Evolutionary conservation across 2,113 vertebrate species (phyloP).

Genomic region (Petaurus breviceps): DNA sequence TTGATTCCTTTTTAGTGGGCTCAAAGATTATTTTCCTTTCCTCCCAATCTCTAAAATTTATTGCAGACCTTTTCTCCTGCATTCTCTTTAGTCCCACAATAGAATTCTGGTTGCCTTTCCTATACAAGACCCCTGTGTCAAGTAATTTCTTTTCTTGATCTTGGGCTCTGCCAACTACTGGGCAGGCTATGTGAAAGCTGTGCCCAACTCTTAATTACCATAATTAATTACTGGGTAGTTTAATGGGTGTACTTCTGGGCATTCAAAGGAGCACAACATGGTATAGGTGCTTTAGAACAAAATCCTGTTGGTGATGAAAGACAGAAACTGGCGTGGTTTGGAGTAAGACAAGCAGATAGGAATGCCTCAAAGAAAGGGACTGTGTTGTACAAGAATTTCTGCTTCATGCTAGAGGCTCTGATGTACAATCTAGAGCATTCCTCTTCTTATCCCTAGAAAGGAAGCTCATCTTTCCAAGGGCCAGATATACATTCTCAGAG

Average conservation of each 20-base stretch:
- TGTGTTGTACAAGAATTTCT: not conserved
- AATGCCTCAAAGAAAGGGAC: not conserved
- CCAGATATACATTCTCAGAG: too few relatives aligned
- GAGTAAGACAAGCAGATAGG: not conserved
- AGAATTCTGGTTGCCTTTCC: not conserved
- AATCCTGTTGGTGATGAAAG: not conserved
- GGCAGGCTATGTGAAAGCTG: not conserved
- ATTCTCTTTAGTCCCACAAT: not conserved
- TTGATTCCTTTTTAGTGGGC: not conserved
- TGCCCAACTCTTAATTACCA: not conserved
- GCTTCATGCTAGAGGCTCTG: not conserved
- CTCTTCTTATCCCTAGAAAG: not conserved
- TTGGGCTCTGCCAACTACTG: not conserved
- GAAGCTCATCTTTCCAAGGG: not conserved
- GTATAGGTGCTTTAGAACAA: not conserved
- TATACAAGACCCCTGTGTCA: not conserved
- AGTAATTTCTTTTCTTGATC: not conserved
- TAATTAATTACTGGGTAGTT: not conserved
- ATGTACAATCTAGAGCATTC: not conserved
- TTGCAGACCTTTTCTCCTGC: not conserved
- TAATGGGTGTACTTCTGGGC: not conserved
- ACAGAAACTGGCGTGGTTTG: not conserved
- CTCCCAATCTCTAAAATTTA: not conserved
- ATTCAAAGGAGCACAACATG: not conserved
- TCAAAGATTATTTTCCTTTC: not conserved